phyloP scores from a whole-genome alignment of 2,888 invertebrate genomes.

The Osmoderma eremita region DNA sequence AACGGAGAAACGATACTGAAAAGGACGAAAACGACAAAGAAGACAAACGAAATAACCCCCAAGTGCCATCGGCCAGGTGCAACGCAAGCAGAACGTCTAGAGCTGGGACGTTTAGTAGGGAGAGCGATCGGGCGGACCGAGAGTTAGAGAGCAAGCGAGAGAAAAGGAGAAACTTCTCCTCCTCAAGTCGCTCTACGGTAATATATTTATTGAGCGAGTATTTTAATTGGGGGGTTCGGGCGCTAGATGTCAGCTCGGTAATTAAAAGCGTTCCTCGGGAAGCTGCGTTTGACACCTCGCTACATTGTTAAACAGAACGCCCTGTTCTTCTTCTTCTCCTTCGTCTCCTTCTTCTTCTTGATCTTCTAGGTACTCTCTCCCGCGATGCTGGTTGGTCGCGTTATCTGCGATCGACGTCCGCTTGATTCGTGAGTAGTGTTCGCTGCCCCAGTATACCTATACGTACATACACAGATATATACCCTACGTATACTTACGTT shows the following conservation, averaged over 20 bases:
- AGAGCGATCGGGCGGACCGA: conserved; percentile 8
- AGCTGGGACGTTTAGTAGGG: neutral
- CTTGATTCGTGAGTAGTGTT: conserved; percentile 59
- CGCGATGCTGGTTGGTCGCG: conserved; percentile 26
- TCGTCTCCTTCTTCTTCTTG: conserved; percentile 40
- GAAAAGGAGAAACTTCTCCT: conserved; percentile 21
- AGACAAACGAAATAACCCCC: conserved; percentile 8
- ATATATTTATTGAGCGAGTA: conserved; percentile 61
- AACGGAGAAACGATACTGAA: conserved; percentile 12
- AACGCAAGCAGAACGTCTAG: neutral
- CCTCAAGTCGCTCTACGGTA: conserved; percentile 51
- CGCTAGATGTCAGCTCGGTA: conserved; percentile 62
- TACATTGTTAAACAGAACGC: conserved; percentile 62
- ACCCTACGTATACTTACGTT: too few relatives aligned
- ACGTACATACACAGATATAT: too few relatives aligned
- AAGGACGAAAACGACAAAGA: conserved; percentile 16
- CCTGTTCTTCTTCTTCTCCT: conserved; percentile 42
- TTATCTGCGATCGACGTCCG: conserved; percentile 31
- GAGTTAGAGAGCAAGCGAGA: conserved; percentile 10
- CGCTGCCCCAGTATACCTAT: too few relatives aligned
- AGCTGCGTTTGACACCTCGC: conserved; percentile 64
- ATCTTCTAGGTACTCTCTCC: conserved; percentile 8
- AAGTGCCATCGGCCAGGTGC: conserved; percentile 26
- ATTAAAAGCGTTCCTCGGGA: conserved; percentile 63
- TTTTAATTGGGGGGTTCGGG: conserved; percentile 63